Base-by-base conservation (phyloP, 30 jellyfish, hydroid and myxozoan species). In the Hydractinia echinata region DNA sequence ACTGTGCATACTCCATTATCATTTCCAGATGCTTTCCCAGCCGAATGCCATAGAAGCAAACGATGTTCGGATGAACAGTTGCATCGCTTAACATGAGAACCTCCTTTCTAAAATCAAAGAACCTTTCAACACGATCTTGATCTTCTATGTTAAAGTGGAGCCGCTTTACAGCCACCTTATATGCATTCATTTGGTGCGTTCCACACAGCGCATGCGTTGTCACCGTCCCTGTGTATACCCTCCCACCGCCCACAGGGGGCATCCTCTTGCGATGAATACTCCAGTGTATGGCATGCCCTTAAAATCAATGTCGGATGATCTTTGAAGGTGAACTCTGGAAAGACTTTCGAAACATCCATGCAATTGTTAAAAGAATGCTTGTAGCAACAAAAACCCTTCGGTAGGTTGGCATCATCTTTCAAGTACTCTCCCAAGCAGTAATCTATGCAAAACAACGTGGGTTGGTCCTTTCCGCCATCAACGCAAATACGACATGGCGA, bases 61-160 rank as follows among this genome's bases (percentile, higher is more conserved):
- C 48, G 30, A 76, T 76, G 30, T 20, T 20, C 6, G 84, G 84
- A 50, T 76, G 84, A 50, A 51, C 67, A 8, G 48, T 76, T 6
- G 54, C 51, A 5, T 20, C 48, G 20, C 72, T 76, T 19, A 76
- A 54, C 76, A 50, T 76, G 11, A 76, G 67, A 6, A 76, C 84
- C 20, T 76, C 84, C 48, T 76, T 51, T 50, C 84, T 39, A 44
- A 76, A 51, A 15, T 76, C 84, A 50, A 49, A 76, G 74, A 76
- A 76, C 15, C 16, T 54, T 8, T 55, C 84, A 44, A 76, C 51
- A 20, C 44, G 54, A 5, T 55, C 84, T 4, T 15, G 61, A 76
- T 76, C 84, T 8, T 55, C 84, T 8, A 16, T 76, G 11, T 6
- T 7, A 18, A 54, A 76, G 51, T 76, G 51, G 49, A 20, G 61